phyloP scores from a whole-genome alignment of 2,113 vertebrate species.

The Sialia sialis region DNA sequence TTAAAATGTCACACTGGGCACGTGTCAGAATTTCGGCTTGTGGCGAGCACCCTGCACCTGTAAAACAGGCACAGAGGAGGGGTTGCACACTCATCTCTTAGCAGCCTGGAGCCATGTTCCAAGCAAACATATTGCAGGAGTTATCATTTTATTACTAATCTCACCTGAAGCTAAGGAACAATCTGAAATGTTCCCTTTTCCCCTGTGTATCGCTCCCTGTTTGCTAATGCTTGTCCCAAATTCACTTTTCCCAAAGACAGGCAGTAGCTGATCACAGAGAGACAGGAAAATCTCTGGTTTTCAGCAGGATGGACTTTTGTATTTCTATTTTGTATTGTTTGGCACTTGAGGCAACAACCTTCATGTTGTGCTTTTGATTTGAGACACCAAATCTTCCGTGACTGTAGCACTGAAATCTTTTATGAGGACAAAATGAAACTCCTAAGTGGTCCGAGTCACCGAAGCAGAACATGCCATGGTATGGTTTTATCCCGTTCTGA shows the following conservation, averaged over 20 bases:
- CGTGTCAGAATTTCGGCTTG: not conserved
- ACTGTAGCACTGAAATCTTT: not conserved
- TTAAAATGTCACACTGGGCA: not conserved
- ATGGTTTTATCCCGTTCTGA: not conserved
- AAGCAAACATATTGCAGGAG: not conserved
- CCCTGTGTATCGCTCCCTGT: not conserved
- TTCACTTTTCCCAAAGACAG: not conserved
- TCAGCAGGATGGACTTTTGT: not conserved
- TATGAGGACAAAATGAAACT: not conserved
- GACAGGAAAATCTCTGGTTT: not conserved
- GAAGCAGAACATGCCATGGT: not conserved
- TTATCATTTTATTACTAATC: not conserved
- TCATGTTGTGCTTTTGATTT: not conserved
- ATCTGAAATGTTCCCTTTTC: not conserved
- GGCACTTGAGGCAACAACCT: not conserved
- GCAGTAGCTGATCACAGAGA: not conserved
- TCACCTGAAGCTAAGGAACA: not conserved
- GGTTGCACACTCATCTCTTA: not conserved
- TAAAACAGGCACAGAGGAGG: not conserved
- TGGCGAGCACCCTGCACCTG: not conserved
- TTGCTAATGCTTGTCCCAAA: not conserved
- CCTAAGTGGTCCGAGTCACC: not conserved
- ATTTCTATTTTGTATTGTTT: not conserved
- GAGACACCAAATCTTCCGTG: not conserved
- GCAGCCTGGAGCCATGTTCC: not conserved